phyloP scores from a whole-genome alignment of 1,140 invertebrate genomes.

The Kradibia gibbosae region DNA sequence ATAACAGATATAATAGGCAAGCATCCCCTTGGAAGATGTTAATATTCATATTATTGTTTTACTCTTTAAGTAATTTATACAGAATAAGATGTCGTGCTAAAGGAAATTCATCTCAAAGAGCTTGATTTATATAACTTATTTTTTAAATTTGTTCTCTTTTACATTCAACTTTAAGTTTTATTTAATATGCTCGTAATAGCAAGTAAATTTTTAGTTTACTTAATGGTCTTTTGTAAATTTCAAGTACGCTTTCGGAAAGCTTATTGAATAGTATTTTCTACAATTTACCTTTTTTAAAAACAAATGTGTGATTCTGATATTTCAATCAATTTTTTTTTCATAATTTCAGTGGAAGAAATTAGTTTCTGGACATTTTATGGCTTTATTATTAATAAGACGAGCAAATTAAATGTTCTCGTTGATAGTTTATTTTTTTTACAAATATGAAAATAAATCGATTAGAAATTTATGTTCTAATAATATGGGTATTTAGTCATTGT shows the following conservation, averaged over 20 bases:
- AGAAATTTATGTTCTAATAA: no score
- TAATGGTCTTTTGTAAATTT: no score
- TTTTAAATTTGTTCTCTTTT: not conserved
- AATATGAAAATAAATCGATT: no score
- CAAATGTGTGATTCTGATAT: no score
- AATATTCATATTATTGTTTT: not conserved
- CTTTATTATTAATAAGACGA: not conserved
- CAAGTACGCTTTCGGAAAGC: no score
- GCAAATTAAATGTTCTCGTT: not conserved
- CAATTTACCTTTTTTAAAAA: no score
- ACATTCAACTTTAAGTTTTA: not conserved
- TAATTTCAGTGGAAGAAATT: not conserved
- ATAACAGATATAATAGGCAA: not conserved
- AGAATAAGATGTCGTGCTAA: not conserved
- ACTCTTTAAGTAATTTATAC: constrained; percentile 5
- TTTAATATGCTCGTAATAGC: no score
- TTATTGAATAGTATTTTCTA: no score
- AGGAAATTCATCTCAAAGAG: not conserved
- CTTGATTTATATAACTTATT: not conserved
- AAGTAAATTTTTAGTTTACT: no score
- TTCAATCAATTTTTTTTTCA: no score
- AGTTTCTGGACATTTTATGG: not conserved
- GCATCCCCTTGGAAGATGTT: not conserved
- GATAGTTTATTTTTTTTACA: not conserved
- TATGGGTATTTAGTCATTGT: no score